These are phyloP conservation scores for Oxyruncus cristatus DNA, from an alignment of 2,113 vertebrate species.

Conservation along the genomic window DNA sequence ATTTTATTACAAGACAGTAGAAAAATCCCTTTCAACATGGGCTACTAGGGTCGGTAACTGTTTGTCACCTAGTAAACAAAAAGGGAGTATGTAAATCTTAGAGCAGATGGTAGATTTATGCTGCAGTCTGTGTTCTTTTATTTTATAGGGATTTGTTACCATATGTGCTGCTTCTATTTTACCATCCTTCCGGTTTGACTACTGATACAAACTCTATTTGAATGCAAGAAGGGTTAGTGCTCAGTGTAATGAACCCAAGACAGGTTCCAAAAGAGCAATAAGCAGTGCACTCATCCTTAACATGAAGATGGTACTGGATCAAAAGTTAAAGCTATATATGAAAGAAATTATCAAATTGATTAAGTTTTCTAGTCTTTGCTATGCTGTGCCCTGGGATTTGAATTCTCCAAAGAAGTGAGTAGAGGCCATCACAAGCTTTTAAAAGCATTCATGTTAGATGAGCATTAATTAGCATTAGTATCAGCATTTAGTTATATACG, in stretches of 20 bases:
- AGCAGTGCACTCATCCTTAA: background rate
- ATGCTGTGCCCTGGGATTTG: background rate
- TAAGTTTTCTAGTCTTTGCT: background rate
- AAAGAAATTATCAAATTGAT: background rate
- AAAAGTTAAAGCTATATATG: background rate
- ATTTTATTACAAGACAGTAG: background rate
- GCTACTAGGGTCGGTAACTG: background rate
- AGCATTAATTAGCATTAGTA: background rate
- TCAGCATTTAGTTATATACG: background rate
- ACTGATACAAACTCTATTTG: background rate
- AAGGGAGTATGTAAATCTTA: background rate
- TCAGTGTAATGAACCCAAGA: background rate
- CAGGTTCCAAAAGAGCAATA: background rate
- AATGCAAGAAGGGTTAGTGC: background rate
- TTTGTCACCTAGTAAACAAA: background rate
- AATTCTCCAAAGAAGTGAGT: background rate
- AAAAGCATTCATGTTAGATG: background rate
- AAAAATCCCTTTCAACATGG: background rate
- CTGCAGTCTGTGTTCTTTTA: conserved; percentile 15
- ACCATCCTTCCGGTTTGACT: conserved; percentile 27
- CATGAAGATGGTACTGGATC: background rate
- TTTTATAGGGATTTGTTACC: background rate
- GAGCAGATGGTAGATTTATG: conserved; percentile 36
- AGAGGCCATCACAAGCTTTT: background rate
- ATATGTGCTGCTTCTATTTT: conserved; percentile 3